Conservation (phyloP, 1,140 invertebrate species). For the Gonioctena quinquepunctata region DNA sequence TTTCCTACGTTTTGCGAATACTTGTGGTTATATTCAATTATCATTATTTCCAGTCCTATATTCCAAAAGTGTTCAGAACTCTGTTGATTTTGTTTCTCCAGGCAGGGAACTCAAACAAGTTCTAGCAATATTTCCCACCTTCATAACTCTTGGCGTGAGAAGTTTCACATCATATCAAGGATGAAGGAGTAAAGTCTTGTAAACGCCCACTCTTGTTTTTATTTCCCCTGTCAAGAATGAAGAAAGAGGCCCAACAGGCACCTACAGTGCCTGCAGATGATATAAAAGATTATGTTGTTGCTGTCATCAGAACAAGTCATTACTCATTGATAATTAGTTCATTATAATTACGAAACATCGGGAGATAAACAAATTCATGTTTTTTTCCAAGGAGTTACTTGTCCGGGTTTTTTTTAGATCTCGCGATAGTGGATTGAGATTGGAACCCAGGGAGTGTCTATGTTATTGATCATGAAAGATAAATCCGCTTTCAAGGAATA, state of each 20-base stretch:
- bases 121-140: too few relatives aligned
- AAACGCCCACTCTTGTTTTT: not conserved
- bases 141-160: not conserved
- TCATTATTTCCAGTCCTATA: too few relatives aligned
- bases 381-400: not conserved
- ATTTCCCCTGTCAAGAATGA: not conserved
- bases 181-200: not conserved
- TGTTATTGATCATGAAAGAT: too few relatives aligned
- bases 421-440: too few relatives aligned
- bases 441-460: too few relatives aligned
- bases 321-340: conserved; percentile 12
- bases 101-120: too few relatives aligned
- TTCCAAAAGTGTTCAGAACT: too few relatives aligned
- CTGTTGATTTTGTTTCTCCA: too few relatives aligned
- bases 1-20: too few relatives aligned
- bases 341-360: conserved; percentile 4
- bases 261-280: not conserved
- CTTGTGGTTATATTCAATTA: too few relatives aligned
- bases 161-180: not conserved
- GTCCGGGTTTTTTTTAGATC: not conserved
- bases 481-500: too few relatives aligned
- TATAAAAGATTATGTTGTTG: not conserved
- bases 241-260: not conserved
- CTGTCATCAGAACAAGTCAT: conserved; percentile 10
- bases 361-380: conserved; percentile 5